A percentile compares a stretch with the other conserved stretches of the same genome.
These are phyloP conservation scores for Euborellia annulipes DNA, from an alignment of 1,140 invertebrate genomes.

Conservation along the genomic window DNA sequence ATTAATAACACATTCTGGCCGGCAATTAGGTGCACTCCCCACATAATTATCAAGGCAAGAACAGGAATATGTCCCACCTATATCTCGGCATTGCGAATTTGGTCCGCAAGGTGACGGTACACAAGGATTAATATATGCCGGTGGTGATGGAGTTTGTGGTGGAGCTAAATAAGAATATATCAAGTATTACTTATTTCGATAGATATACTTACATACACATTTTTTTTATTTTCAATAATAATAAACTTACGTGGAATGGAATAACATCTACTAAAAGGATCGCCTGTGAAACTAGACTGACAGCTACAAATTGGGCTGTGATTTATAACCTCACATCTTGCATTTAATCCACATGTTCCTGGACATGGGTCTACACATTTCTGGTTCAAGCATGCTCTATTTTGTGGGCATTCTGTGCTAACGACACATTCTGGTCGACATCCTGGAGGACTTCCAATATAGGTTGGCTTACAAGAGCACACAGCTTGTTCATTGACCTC, in stretches of 20 bases:
- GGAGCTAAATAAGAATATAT: too few relatives aligned
- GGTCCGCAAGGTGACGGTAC: constrained; percentile 32
- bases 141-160: not conserved
- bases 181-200: too few relatives aligned
- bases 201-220: too few relatives aligned
- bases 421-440: constrained; percentile 45
- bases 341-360: constrained; percentile 40
- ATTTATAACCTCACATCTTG: constrained; percentile 38
- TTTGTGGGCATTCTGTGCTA: constrained; percentile 44
- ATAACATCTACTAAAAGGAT: constrained; percentile 37
- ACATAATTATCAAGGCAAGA: constrained; percentile 31
- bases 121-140: constrained; percentile 21
- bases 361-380: constrained; percentile 43
- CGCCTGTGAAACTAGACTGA: constrained; percentile 33
- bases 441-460: constrained; percentile 40
- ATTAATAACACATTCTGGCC: constrained; percentile 31
- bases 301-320: constrained; percentile 42
- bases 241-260: constrained; percentile 25
- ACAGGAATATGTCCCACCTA: constrained; percentile 28
- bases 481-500: constrained; percentile 37
- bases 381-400: constrained; percentile 39
- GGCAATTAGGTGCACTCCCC: constrained; percentile 35
- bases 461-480: constrained; percentile 44
- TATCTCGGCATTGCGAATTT: constrained; percentile 30
- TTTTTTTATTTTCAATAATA: not conserved